phyloP scores from a whole-genome alignment of 2,113 vertebrate genomes.

The Lepus americanus region DNA sequence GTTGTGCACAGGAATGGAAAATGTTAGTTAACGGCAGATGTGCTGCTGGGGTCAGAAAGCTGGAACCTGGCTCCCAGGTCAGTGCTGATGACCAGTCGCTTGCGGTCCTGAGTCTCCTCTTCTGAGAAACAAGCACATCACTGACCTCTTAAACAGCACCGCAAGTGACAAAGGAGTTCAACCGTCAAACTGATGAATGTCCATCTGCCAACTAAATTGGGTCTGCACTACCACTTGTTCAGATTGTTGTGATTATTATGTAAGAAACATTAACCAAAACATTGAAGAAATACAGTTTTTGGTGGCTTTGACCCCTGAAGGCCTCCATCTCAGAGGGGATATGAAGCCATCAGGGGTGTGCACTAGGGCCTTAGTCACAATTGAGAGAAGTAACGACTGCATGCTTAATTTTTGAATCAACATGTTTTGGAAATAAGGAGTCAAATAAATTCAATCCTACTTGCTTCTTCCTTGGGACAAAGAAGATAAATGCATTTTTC shows the following conservation, averaged over 20 bases:
- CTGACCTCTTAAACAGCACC: background rate
- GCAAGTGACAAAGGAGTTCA: background rate
- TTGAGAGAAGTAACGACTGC: conserved; percentile 8
- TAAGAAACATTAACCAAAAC: conserved; percentile 31
- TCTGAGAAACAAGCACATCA: background rate
- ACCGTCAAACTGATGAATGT: background rate
- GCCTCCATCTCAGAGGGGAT: background rate
- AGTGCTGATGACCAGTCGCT: background rate
- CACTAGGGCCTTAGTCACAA: background rate
- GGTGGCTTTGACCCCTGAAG: background rate
- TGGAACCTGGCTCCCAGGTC: background rate
- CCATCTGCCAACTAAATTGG: background rate
- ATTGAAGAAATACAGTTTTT: background rate
- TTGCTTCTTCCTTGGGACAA: conserved; percentile 18
- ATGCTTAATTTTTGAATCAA: conserved; percentile 51
- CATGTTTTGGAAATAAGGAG: background rate
- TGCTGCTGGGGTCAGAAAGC: background rate
- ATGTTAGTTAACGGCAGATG: background rate
- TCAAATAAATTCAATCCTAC: background rate
- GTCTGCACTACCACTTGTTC: background rate
- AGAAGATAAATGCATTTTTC: conserved; percentile 24
- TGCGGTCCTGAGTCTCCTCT: background rate
- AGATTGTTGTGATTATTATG: background rate
- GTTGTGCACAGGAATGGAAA: background rate
- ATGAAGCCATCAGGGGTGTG: background rate